phyloP scores from a whole-genome alignment of 53 echinoderm and acorn worm species.

The Holothuria leucospilota region DNA sequence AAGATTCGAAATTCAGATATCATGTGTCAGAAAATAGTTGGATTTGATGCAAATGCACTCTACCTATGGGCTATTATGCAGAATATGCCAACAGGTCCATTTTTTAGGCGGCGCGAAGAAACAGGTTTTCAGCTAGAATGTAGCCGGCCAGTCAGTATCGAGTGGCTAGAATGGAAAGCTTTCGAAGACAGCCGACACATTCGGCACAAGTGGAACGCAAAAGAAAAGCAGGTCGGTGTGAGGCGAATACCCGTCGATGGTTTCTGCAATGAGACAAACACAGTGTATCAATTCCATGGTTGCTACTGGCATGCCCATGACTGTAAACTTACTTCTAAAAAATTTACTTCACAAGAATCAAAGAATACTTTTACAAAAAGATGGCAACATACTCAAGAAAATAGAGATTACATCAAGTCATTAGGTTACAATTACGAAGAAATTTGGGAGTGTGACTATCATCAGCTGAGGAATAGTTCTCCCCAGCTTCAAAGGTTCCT shows the following conservation, averaged over 20 bases:
- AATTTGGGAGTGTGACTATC: slow-evolving; percentile 44
- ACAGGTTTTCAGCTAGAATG: slow-evolving; percentile 47
- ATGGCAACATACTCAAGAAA: slow-evolving; percentile 33
- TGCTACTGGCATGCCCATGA: slow-evolving; percentile 65
- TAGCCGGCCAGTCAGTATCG: slow-evolving; percentile 17
- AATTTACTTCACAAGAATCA: neutral
- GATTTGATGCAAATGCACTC: slow-evolving; percentile 70
- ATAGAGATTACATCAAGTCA: slow-evolving; percentile 24
- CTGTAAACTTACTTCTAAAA: neutral
- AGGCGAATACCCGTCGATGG: slow-evolving; percentile 61
- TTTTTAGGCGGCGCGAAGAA: slow-evolving; percentile 33
- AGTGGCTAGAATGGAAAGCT: slow-evolving; percentile 50
- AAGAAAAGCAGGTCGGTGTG: slow-evolving; percentile 50
- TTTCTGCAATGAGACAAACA: slow-evolving; percentile 47
- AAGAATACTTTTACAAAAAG: slow-evolving; percentile 7
- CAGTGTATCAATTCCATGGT: slow-evolving; percentile 62
- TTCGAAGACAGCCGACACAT: slow-evolving; percentile 12
- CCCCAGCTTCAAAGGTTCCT: neutral
- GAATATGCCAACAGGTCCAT: slow-evolving; percentile 59
- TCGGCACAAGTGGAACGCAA: slow-evolving; percentile 40
- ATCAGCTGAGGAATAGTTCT: slow-evolving; percentile 10
- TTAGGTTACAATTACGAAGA: slow-evolving; percentile 46
- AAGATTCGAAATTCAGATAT: slow-evolving; percentile 29
- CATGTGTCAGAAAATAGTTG: slow-evolving; percentile 50
- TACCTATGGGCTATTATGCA: slow-evolving; percentile 79